phyloP scores from a whole-genome alignment of 1,140 invertebrate species.

The Proctacanthus coquilletti region DNA sequence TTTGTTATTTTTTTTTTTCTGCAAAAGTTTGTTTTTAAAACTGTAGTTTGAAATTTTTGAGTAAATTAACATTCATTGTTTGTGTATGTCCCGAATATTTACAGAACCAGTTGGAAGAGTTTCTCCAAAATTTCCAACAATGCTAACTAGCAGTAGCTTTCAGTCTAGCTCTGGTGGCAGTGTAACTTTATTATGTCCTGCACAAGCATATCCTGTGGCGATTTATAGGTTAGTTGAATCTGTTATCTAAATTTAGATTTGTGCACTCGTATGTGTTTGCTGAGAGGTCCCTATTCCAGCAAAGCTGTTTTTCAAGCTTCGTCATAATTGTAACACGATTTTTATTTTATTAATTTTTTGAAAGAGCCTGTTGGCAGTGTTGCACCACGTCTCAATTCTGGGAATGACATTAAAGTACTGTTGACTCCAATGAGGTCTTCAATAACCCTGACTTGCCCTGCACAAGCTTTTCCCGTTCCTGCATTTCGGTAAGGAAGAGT shows the following conservation, averaged over 20 bases:
- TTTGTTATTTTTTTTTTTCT: no score
- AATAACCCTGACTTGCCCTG: constrained; percentile 43
- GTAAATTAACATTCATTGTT: no score
- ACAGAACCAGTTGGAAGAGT: constrained; percentile 49
- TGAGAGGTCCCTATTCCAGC: constrained; percentile 17
- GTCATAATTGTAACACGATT: not conserved
- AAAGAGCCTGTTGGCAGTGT: constrained; percentile 55
- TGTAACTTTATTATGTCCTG: constrained; percentile 50
- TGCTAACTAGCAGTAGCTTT: constrained; percentile 46
- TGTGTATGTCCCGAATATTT: no score
- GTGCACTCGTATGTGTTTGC: constrained; percentile 33
- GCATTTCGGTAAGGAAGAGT: constrained; percentile 51
- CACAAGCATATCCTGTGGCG: constrained; percentile 55
- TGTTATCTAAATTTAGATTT: constrained; percentile 29
- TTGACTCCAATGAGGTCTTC: constrained; percentile 12
- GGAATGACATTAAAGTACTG: constrained; percentile 26
- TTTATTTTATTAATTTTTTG: constrained; percentile 17
- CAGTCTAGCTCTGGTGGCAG: constrained; percentile 35
- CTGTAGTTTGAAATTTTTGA: no score
- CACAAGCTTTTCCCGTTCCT: constrained; percentile 49
- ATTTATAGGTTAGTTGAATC: constrained; percentile 44
- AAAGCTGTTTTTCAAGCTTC: not conserved
- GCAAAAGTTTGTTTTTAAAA: no score
- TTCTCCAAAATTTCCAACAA: constrained; percentile 47
- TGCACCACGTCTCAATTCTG: constrained; percentile 40